These are phyloP conservation scores for Hydropotes inermis DNA, from an alignment of 2,113 vertebrate genomes.

Conservation along the genomic window DNA sequence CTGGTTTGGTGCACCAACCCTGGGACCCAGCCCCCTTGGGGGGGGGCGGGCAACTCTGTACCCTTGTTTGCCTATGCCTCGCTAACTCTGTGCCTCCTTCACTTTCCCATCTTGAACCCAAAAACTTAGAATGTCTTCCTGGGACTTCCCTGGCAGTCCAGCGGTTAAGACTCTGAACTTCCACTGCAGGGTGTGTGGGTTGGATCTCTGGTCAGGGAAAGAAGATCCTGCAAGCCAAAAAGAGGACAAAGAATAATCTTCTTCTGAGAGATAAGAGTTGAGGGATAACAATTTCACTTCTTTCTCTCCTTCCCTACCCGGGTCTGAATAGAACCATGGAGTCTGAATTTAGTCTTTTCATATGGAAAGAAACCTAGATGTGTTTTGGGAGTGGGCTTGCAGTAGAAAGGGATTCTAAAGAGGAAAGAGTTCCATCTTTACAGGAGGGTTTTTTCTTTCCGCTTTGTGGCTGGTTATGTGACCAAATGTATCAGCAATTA, in stretches of 20 bases:
- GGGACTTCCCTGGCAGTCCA: neutral
- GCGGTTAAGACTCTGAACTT: neutral
- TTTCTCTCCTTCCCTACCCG: neutral
- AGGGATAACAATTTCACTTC: neutral
- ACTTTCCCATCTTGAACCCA: fast-evolving
- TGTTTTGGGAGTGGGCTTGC: neutral
- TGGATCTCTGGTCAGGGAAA: neutral
- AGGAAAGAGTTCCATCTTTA: neutral
- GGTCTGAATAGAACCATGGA: neutral
- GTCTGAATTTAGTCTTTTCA: neutral
- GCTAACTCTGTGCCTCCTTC: neutral
- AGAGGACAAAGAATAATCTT: neutral
- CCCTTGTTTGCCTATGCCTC: neutral
- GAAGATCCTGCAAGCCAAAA: neutral
- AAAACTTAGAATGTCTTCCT: neutral
- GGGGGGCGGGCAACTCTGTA: neutral
- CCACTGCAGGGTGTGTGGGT: neutral
- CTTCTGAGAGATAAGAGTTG: neutral
- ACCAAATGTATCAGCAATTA: neutral
- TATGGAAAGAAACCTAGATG: neutral
- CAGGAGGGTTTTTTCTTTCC: neutral
- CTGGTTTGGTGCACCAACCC: neutral
- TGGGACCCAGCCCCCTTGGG: neutral
- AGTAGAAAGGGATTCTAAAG: neutral
- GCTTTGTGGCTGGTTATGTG: neutral